A percentile compares a stretch with the other conserved stretches of the same genome.
Evolutionary conservation across 2,113 vertebrate genomes (phyloP).

Genomic region (Odontophorus gujanensis): DNA sequence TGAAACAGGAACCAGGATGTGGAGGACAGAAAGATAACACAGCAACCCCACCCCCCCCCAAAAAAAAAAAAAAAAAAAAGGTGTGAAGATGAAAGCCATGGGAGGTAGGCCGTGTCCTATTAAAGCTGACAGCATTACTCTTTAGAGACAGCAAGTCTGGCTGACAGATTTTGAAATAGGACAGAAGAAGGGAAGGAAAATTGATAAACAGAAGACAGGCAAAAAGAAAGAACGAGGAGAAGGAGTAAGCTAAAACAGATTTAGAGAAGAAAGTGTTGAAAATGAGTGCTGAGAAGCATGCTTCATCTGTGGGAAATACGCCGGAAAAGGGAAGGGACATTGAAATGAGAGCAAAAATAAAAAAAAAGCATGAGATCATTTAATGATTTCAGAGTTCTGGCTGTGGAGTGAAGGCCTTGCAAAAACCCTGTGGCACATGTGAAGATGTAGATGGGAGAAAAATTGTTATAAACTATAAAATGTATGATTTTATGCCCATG

Average conservation of each 20-base stretch:
- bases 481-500: background rate
- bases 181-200: background rate
- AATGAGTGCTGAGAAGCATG: background rate
- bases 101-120: slow-evolving; percentile 4
- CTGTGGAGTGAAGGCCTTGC: background rate
- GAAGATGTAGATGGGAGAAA: background rate
- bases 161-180: slow-evolving; percentile 23
- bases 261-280: background rate
- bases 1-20: background rate
- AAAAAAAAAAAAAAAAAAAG: background rate
- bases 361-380: slow-evolving; percentile 1
- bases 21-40: background rate
- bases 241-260: background rate
- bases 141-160: background rate
- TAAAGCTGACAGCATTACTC: background rate
- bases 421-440: background rate
- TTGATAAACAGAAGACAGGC: background rate
- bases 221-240: background rate
- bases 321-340: background rate
- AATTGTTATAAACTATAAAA: background rate
- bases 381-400: background rate
- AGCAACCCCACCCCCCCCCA: rapidly evolving
- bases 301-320: background rate
- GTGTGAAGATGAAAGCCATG: background rate
- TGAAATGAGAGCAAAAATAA: slow-evolving; percentile 24